Base-by-base conservation (phyloP, 1,140 invertebrate species). In the Hesperophylax magnus region DNA sequence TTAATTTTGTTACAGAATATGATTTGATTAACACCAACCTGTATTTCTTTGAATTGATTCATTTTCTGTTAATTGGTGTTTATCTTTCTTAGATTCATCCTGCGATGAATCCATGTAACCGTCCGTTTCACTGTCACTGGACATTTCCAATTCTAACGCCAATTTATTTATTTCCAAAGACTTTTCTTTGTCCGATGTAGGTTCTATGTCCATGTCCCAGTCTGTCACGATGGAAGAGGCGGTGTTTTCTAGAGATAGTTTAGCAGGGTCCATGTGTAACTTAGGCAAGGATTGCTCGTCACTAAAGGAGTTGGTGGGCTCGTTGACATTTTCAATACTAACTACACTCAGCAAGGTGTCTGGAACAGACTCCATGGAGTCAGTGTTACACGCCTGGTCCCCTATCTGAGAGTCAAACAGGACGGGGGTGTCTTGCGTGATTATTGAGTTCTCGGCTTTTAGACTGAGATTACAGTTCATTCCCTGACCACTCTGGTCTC, bases 131-230 rank as follows among this genome's bases (percentile, higher is more conserved):
- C 89, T 90, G 65, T 90, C 89, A 77, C 89, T 90, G n/a, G 89
- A 90, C 88, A 90, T 89, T 53, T 89, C 89, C 60, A 90, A 84
- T 81, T 90, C 89, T 76, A 90, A 78, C 78, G 89, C 87, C 77
- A 75, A 89, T 84, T 14, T 89, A 89, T 79, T 89, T 88, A 69
- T 88, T 83, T 89, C 87, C n/a, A 54, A 31, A 24, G 39, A 88
- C 82, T 90, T 89, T 17, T 85, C 85, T 77, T 90, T 89, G 17
- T 88, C 87, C n/a, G 89, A 86, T 7, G 88, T 90, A 17, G 91
- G 89, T 71, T 91, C 91, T 22, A 92, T 83, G 82, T 92, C 91
- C 88, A 92, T 91, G 81, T 92, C 91, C 91, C 91, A 92, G 79
- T 92, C 91, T 8, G 91, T 90, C 39, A 90, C 88, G 82, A 89